Evolutionary conservation across 2,113 vertebrate species (phyloP).

Genomic region (Picathartes gymnocephalus): DNA sequence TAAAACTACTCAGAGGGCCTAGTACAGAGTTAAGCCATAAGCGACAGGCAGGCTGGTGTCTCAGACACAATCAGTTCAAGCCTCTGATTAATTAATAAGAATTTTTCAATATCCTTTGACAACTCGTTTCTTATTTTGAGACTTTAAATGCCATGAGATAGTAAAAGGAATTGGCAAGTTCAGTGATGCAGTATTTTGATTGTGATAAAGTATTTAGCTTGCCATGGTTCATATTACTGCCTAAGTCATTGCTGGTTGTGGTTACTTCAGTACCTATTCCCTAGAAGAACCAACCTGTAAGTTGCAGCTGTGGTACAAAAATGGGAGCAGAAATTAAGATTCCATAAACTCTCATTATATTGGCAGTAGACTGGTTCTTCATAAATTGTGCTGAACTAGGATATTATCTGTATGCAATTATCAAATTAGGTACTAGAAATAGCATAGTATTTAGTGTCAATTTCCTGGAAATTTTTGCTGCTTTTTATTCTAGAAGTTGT

Average conservation of each 20-base stretch:
- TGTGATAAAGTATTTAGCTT: not conserved
- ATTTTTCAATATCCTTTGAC: not conserved
- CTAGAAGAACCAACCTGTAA: not conserved
- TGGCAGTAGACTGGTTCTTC: not conserved
- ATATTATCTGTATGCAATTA: not conserved
- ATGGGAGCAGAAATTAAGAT: not conserved
- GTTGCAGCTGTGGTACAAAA: not conserved
- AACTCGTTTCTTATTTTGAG: not conserved
- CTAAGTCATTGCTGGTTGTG: fast-evolving
- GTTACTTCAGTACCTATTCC: not conserved
- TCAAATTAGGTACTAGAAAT: not conserved
- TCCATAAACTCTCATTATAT: not conserved
- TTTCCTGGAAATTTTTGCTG: not conserved
- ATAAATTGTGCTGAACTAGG: not conserved
- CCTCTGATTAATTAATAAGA: not conserved
- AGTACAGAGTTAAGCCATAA: not conserved
- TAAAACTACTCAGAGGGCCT: fast-evolving
- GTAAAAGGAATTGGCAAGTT: not conserved
- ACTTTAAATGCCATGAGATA: not conserved
- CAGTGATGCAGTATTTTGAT: not conserved
- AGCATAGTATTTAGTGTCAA: not conserved
- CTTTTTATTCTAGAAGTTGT: not conserved
- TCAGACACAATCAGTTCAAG: not conserved
- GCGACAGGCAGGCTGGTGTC: not conserved
- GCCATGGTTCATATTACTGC: not conserved